phyloP scores from a whole-genome alignment of 2,888 invertebrate species.

The Caenorhabditis zanzibari region DNA sequence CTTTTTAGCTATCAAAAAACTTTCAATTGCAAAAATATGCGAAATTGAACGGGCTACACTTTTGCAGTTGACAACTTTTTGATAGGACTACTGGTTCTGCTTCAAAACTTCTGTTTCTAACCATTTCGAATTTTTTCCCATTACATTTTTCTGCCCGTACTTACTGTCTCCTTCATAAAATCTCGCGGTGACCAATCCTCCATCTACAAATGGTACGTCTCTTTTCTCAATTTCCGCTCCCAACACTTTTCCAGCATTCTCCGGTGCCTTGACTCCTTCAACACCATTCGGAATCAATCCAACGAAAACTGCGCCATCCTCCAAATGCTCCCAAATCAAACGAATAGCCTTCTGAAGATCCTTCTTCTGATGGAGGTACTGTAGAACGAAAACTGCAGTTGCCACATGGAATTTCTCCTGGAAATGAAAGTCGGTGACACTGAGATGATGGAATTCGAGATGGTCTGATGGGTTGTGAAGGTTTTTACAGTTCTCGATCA shows the following conservation, averaged over 20 bases:
- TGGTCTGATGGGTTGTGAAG: background rate
- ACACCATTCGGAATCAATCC: constrained; percentile 58
- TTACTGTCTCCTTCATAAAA: constrained; percentile 55
- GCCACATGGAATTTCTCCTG: constrained; percentile 44
- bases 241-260: constrained; percentile 27
- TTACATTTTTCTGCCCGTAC: no score
- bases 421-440: constrained; percentile 46
- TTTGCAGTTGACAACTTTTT: background rate
- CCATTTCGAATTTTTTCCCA: no score
- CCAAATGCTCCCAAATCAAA: constrained; percentile 34
- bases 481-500: constrained; percentile 48
- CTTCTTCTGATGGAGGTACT: constrained; percentile 58
- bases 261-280: constrained; percentile 33
- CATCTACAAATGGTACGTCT: constrained; percentile 50
- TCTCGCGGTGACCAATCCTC: constrained; percentile 48
- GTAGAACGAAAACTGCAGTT: constrained; percentile 59
- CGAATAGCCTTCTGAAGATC: constrained; percentile 35
- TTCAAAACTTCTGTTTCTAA: no score
- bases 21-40: background rate
- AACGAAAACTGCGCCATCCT: constrained; percentile 29
- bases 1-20: background rate
- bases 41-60: background rate
- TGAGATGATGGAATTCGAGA: constrained; percentile 31
- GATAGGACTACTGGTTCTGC: no score
- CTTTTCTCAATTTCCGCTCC: constrained; percentile 54